Base-by-base conservation (phyloP, 1,140 invertebrate species). In the Temnothorax curvispinosus region DNA sequence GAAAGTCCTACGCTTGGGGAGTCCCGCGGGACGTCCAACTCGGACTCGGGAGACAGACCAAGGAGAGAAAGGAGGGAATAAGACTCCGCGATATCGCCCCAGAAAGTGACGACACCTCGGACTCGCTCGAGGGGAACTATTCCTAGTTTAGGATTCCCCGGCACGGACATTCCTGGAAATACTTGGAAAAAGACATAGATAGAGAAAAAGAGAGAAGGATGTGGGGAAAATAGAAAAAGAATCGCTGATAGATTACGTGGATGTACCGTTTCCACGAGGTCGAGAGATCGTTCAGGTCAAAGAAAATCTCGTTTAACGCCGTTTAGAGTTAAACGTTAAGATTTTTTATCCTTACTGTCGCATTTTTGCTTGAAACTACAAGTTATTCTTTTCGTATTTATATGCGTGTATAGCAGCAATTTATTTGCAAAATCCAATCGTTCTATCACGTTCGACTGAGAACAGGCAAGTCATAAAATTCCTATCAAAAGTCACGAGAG, bases 61-160 rank as follows among this genome's bases (percentile, higher is more conserved):
- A 52, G 4, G 38, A 0, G 27, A 2, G 52, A 3, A 32, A 7
- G 27, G 38, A 38, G 27, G 2, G 56, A 3, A 47, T 47, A 18
- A 50, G 60, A 81, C 60, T 44, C 72, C 58, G 62, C 82, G 88
- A 89, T 75, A 52, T 76, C 88, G 62, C 65, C 67, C 89, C 75
- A 87, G 89, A 76, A 90, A 90, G 85, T 85, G 74, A 87, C 67
- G 80, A 90, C 85, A 81, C 82, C 78, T 77, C 86, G 47, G 27
- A 58, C 81, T 52, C 44, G 54, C 72, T 75, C 75, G 81, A 85
- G 64, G 85, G 52, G 67, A 86, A 75, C 65, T 47, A 41, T 21
- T 65, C 35, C 64, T 64, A 76, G 72, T 86, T 35, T 41, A 76
- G 74, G 62, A 86, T 87, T 72, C 77, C 50, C n/a, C 2, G 72